Base-by-base conservation (phyloP, 2,113 vertebrate species). In the Hippocampus zosterae region DNA sequence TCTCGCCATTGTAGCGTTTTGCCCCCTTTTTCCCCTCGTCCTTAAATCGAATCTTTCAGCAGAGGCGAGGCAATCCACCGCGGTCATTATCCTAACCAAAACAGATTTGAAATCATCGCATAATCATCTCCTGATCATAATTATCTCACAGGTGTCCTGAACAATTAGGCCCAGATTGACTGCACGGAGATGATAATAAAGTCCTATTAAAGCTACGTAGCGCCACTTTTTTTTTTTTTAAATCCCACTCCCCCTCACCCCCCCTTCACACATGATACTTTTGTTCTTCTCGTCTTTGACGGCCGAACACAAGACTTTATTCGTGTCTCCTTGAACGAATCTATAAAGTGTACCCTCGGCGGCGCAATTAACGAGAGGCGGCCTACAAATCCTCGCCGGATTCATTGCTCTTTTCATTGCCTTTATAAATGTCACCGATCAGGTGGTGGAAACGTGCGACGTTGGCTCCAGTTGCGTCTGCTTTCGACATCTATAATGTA, bases 11-110 rank as follows among this genome's bases (percentile, higher is more conserved):
- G n/a, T 68, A 65, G 53, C 73, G 62, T 74, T 73, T 74, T 62
- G 53, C 68, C 68, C 42, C 69, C 48, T 69, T 74, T 80, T 78
- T 74, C 60, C 68, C 60, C 68, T 76, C 68, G 71, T 74, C 76
- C 37, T 80, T 75, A 67, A 67, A 78, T 78, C 68, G 42, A 74
- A 75, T 69, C 23, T n/a, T 13, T 71, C 44, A 67, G 67, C 68
- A 23, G 12, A 48, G 70, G 61, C 61, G 44, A 74, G 62, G 69
- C 60, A 48, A 73, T 73, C 57, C 65, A 62, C 68, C 74, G 48
- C 75, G 56, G 67, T 70, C 37, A 74, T 69, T 63, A 72, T 61
- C 50, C 68, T 53, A 53, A 71, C 27, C 64, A 66, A 77, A 71
- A 75, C 13, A 19, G 33, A 46, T 59, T 50, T 46, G 25, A 55